phyloP scores from a whole-genome alignment of 2,113 vertebrate genomes.

The Zosterops japonicus region DNA sequence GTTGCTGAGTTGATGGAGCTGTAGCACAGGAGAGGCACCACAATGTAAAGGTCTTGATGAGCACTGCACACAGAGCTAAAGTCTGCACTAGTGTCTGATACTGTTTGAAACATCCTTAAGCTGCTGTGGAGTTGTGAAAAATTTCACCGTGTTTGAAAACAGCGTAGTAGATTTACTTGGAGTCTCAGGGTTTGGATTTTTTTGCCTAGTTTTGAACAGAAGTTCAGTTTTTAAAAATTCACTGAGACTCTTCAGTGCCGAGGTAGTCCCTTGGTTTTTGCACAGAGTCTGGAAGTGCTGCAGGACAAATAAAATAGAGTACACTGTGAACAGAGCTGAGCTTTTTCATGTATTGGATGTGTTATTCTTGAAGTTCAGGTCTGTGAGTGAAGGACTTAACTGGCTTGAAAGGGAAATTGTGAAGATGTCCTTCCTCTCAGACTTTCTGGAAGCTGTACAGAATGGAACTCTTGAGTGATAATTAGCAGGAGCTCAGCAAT shows the following conservation, averaged over 20 bases:
- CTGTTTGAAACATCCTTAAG: neutral
- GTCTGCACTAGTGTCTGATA: neutral
- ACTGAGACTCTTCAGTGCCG: neutral
- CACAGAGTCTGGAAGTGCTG: accelerated
- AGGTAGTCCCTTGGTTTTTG: neutral
- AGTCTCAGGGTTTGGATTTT: neutral
- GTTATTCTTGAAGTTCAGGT: neutral
- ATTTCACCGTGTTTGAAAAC: constrained; percentile 6
- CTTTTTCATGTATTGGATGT: neutral
- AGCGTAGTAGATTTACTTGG: neutral
- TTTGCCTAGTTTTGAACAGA: neutral
- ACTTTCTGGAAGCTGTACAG: neutral
- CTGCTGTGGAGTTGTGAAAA: neutral
- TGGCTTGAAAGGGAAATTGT: neutral
- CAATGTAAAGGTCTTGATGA: neutral
- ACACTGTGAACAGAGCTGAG: neutral
- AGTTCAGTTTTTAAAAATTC: constrained; percentile 27
- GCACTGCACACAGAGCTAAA: neutral
- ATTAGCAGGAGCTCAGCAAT: neutral
- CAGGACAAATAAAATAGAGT: neutral
- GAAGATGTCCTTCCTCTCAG: neutral
- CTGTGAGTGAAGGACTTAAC: neutral
- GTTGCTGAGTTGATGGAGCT: neutral
- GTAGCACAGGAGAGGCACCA: neutral
- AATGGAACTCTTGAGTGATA: neutral